Evolutionary conservation across 2,797 vertebrate genomes (phyloP).

Genomic region (Micromesistius poutassou): DNA sequence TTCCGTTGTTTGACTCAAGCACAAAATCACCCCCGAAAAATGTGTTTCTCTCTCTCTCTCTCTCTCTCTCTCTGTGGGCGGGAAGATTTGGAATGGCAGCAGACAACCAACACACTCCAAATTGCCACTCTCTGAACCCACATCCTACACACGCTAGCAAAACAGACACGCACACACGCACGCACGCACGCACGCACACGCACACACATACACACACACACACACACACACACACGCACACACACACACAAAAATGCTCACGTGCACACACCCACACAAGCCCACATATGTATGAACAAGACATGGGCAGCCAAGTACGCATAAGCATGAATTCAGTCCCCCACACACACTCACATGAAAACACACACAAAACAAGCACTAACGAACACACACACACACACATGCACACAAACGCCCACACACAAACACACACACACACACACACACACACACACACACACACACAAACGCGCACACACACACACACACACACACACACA

Average conservation of each 20-base stretch:
- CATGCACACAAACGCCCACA: not conserved
- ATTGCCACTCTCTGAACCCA: not conserved
- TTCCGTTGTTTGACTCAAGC: slow-evolving; percentile 6
- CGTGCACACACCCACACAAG: not conserved
- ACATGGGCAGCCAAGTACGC: not conserved
- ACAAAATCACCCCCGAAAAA: slow-evolving; percentile 5
- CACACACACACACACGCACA: not conserved
- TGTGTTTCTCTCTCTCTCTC: not conserved
- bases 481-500: not conserved
- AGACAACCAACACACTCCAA: not conserved
- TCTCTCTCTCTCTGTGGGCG: not conserved
- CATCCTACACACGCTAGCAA: not conserved
- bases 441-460: no score
- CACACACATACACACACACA: slow-evolving; percentile 7
- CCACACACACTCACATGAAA: slow-evolving; percentile 5
- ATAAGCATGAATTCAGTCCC: not conserved
- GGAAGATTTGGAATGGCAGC: slow-evolving; percentile 1
- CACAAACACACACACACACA: not conserved
- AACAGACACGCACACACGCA: not conserved
- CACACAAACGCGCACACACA: not conserved
- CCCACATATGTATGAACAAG: slow-evolving; percentile 1
- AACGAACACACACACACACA: slow-evolving; percentile 6
- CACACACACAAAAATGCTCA: not conserved
- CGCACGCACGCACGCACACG: no score
- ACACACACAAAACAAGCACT: no score